Percentiles rank a stretch among this genome's conserved stretches.
Evolutionary conservation across 2,113 vertebrate genomes (phyloP).

Genomic region (Typhlomys cinereus): DNA sequence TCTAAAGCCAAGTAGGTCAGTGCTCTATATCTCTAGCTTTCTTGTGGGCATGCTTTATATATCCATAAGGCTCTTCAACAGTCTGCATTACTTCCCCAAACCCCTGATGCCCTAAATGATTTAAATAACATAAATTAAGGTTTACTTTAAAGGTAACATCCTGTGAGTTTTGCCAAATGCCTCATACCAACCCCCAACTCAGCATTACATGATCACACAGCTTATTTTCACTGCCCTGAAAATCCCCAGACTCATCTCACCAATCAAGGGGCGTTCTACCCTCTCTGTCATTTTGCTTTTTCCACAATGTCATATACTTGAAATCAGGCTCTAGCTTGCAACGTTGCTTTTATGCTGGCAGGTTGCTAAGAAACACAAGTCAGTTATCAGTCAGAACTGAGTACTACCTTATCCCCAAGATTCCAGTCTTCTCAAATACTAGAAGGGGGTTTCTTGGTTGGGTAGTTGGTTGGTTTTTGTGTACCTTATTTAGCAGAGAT

Average conservation of each 20-base stretch:
- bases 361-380: conserved; percentile 39
- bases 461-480: background rate
- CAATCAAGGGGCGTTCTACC: background rate
- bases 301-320: conserved; percentile 38
- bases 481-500: conserved; percentile 8
- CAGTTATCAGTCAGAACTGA: conserved; percentile 35
- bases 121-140: background rate
- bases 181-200: background rate
- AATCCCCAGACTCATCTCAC: background rate
- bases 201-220: background rate
- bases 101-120: background rate
- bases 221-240: background rate
- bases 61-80: background rate
- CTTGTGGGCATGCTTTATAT: background rate
- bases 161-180: background rate
- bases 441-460: background rate
- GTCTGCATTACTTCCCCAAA: background rate
- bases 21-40: background rate
- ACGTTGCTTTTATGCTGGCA: conserved; percentile 33
- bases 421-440: conserved; percentile 49
- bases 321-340: background rate
- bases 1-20: background rate
- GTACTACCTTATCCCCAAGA: background rate
- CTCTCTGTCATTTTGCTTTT: conserved; percentile 6
- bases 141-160: background rate